phyloP scores from a whole-genome alignment of 2,888 invertebrate species.

The Helleia helle region DNA sequence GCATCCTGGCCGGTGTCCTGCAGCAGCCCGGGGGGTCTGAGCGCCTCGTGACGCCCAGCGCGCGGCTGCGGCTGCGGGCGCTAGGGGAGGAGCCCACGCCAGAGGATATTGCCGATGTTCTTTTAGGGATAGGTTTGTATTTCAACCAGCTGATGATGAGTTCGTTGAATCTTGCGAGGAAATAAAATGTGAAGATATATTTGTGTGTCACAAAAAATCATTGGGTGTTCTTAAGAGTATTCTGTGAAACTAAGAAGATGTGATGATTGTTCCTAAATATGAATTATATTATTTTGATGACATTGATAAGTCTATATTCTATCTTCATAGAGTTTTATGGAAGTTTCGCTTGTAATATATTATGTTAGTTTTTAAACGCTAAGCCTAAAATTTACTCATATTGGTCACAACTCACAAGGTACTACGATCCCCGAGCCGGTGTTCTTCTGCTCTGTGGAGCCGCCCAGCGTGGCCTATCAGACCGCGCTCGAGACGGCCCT shows the following conservation, averaged over 20 bases:
- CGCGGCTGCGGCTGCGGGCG: constrained; percentile 35
- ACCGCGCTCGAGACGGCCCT: constrained; percentile 85
- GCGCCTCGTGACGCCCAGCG: constrained; percentile 42
- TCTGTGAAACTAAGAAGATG: too few relatives aligned
- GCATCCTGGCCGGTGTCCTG: constrained; percentile 36
- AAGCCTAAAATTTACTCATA: background rate
- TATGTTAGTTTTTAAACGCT: background rate
- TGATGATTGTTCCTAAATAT: too few relatives aligned
- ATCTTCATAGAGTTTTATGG: too few relatives aligned
- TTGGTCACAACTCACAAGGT: constrained; percentile 38
- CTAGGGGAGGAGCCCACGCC: constrained; percentile 31
- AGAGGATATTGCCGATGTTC: constrained; percentile 42
- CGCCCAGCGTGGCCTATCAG: constrained; percentile 86
- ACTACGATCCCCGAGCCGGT: constrained; percentile 92
- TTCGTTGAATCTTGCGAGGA: too few relatives aligned
- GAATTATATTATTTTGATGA: too few relatives aligned
- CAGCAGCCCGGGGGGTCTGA: constrained; percentile 27
- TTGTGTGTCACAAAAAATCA: too few relatives aligned
- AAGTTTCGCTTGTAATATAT: too few relatives aligned
- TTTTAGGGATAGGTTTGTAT: constrained; percentile 60
- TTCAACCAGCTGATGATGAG: too few relatives aligned
- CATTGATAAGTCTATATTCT: too few relatives aligned
- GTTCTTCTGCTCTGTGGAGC: constrained; percentile 96
- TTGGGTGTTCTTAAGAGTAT: too few relatives aligned
- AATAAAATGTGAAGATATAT: too few relatives aligned